phyloP scores from a whole-genome alignment of 92 coral and sea anemone species.

The Galaxea fascicularis region DNA sequence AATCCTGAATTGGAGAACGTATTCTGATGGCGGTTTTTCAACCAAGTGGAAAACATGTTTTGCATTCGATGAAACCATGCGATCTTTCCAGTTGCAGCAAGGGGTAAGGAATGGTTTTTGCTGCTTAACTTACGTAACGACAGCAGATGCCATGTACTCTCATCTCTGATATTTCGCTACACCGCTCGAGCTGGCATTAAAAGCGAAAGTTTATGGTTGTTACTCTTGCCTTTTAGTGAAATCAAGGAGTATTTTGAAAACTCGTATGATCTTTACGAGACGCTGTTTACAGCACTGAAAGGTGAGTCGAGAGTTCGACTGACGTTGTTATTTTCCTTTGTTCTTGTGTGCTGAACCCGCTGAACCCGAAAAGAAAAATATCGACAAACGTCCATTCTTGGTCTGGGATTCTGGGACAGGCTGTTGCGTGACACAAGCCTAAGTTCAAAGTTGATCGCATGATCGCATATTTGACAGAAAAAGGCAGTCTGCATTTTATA shows the following conservation, averaged over 20 bases:
- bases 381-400: too few relatives aligned
- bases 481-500: too few relatives aligned
- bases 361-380: too few relatives aligned
- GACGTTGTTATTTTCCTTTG: neutral
- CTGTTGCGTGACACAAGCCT: too few relatives aligned
- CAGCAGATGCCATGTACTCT: too few relatives aligned
- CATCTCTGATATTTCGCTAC: neutral
- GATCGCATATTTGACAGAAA: too few relatives aligned
- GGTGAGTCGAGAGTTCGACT: conserved; percentile 31
- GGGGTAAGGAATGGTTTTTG: neutral
- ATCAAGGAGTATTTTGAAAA: conserved; percentile 65
- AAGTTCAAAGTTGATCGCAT: too few relatives aligned
- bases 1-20: too few relatives aligned
- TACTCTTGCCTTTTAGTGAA: conserved; percentile 32
- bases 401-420: too few relatives aligned
- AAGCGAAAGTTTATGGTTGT: too few relatives aligned
- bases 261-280: conserved; percentile 66
- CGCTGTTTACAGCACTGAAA: conserved; percentile 54
- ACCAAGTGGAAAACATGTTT: conserved; percentile 32
- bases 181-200: neutral
- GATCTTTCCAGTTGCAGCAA: conserved; percentile 46
- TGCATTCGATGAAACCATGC: conserved; percentile 49
- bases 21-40: conserved; percentile 51
- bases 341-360: neutral
- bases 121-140: neutral